phyloP scores from a whole-genome alignment of 2,888 invertebrate genomes.

The Holacanthella duospinosa region DNA sequence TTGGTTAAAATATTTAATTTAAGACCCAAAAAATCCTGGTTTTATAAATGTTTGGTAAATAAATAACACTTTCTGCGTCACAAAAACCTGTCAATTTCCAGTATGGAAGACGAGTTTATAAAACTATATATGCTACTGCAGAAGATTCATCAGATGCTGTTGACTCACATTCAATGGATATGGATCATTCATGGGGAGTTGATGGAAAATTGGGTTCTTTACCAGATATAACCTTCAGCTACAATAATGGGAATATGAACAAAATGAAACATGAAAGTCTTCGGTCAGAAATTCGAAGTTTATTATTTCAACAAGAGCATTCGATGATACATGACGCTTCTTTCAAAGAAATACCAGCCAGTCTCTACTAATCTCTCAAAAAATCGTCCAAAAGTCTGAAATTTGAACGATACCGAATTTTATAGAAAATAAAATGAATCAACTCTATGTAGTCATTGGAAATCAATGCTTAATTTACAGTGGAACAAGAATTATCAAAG shows the following conservation, averaged over 20 bases:
- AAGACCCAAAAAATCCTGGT: too few relatives aligned
- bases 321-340: background rate
- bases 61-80: too few relatives aligned
- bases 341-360: background rate
- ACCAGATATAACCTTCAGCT: background rate
- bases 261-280: background rate
- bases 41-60: too few relatives aligned
- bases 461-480: too few relatives aligned
- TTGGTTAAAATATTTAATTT: too few relatives aligned
- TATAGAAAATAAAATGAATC: too few relatives aligned
- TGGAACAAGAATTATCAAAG: too few relatives aligned
- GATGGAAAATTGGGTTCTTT: background rate
- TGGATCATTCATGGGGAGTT: background rate
- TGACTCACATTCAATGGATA: background rate
- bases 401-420: too few relatives aligned
- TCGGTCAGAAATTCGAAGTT: background rate
- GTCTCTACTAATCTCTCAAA: background rate
- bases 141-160: background rate
- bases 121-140: background rate
- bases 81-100: background rate
- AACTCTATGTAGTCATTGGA: too few relatives aligned
- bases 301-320: background rate
- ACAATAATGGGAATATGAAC: background rate
- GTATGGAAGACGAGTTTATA: background rate
- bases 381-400: too few relatives aligned